Base-by-base conservation (phyloP, 2,888 invertebrate species). In the Agrilus cyanescens region DNA sequence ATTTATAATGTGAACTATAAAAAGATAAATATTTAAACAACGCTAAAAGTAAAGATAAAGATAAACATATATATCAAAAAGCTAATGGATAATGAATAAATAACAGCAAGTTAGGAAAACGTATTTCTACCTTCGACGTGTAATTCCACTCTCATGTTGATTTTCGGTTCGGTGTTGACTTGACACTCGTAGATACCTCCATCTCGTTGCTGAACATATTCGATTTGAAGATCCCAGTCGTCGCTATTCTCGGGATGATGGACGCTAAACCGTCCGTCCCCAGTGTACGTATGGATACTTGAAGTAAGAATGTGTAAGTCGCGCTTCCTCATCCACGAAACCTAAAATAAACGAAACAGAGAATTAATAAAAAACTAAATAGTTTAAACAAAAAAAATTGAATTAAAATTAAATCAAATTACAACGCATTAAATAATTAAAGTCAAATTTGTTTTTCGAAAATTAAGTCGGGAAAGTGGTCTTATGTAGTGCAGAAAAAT, bases 111-210 rank as follows among this genome's bases (percentile, higher is more conserved):
- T 44, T 42, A 44, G 32, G 52, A 42, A 10, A 25, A 25, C n/a
- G 8, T 3, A 25, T 25, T 25, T 25, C 8, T 52, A 88, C 88
- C 87, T 79, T 86, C 85, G 41, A 89, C 84, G 57, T 76, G 78
- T 45, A 89, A 73, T 59, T 76, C 67, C 57, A 88, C 78, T 35
- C 87, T 87, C 74, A 87, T 77, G 67, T 86, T 88, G 65, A 88
- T 83, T 67, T 88, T 89, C 14, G 88, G 88, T 62, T 89, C 88
- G 1, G 87, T 89, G 68, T 89, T 89, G 54, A 89, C 85, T 73
- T 88, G 88, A 58, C 87, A 88, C 67, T 88, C 87, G 70, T 88
- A 88, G 46, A 86, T 80, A 6, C 87, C 88, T 2, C 82, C 86
- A 63, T 89, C 88, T 16, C 87, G 67, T 37, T 81, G 78, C 68